Evolutionary conservation across 2,888 invertebrate species (phyloP).

Genomic region (Plebejus argus): DNA sequence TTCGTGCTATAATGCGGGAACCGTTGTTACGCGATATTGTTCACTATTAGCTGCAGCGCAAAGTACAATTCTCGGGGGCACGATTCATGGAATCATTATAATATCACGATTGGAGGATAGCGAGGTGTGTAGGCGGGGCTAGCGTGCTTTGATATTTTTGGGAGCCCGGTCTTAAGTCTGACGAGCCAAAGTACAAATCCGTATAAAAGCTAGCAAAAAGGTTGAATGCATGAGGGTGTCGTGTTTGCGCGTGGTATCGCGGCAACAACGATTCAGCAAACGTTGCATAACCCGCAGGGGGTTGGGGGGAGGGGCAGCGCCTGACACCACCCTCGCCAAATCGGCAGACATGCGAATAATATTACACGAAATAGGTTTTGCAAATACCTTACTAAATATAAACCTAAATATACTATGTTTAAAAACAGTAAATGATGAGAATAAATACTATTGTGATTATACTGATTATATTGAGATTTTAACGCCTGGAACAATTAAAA

Average conservation of each 20-base stretch:
- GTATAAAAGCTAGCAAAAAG: neutral
- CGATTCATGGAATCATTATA: too few relatives aligned
- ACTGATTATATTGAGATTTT: neutral
- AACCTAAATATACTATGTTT: neutral
- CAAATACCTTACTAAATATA: neutral
- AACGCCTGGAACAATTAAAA: neutral
- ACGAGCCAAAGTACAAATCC: neutral
- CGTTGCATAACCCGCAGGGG: conserved; percentile 55
- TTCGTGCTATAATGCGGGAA: too few relatives aligned
- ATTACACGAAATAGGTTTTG: neutral
- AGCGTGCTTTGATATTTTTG: too few relatives aligned
- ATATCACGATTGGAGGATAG: too few relatives aligned
- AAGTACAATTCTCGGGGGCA: too few relatives aligned
- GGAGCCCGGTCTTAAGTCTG: too few relatives aligned
- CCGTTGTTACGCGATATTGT: too few relatives aligned
- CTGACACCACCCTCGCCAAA: conserved; percentile 50
- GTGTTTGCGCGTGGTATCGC: conserved; percentile 25
- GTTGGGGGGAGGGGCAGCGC: conserved; percentile 47
- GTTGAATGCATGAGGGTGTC: neutral
- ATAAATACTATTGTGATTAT: neutral
- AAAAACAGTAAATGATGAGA: too few relatives aligned
- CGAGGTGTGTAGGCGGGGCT: too few relatives aligned
- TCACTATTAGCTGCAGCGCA: too few relatives aligned
- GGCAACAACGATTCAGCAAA: conserved; percentile 38
- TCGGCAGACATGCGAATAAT: conserved; percentile 14